Percentiles rank a stretch among this genome's conserved stretches.
These are phyloP conservation scores for Ormyrus labotus DNA, from an alignment of 2,888 invertebrate genomes.

Conservation along the genomic window DNA sequence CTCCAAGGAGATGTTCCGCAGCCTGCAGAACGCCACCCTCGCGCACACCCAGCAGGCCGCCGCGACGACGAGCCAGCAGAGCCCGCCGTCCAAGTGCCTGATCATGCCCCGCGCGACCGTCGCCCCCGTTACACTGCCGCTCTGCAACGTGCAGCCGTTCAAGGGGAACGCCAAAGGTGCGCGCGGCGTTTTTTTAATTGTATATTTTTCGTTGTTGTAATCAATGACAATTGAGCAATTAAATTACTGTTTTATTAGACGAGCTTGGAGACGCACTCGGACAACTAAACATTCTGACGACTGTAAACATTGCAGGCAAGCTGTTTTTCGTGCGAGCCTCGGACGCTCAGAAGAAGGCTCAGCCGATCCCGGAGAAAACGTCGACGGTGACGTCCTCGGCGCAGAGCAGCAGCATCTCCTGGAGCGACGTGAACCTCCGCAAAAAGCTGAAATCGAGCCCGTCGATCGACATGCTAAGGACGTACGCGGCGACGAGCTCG, in stretches of 20 bases:
- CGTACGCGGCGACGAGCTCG: neutral
- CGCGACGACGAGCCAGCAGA: slow-evolving; percentile 12
- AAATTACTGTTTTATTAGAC: too few relatives aligned
- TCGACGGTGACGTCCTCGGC: slow-evolving; percentile 34
- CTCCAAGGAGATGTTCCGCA: slow-evolving; percentile 30
- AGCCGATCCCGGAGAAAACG: slow-evolving; percentile 9
- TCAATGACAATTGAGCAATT: too few relatives aligned
- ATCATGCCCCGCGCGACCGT: slow-evolving; percentile 23
- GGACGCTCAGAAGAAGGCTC: slow-evolving; percentile 22
- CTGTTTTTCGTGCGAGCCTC: slow-evolving; percentile 50
- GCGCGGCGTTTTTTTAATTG: too few relatives aligned
- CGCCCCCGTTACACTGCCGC: slow-evolving; percentile 40
- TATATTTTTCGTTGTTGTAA: too few relatives aligned
- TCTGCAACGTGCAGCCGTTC: slow-evolving; percentile 46
- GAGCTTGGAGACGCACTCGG: too few relatives aligned
- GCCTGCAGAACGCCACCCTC: slow-evolving; percentile 14
- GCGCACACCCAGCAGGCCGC: slow-evolving; percentile 9
- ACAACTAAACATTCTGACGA: neutral
- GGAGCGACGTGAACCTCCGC: slow-evolving; percentile 42
- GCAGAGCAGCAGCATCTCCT: slow-evolving; percentile 25
- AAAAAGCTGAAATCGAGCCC: slow-evolving; percentile 18
- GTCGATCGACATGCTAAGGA: neutral
- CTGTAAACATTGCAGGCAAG: slow-evolving; percentile 24
- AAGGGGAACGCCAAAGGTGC: slow-evolving; percentile 47
- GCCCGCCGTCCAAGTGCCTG: slow-evolving; percentile 37